phyloP scores from a whole-genome alignment of 2,797 vertebrate genomes.

The Cetoscarus ocellatus region DNA sequence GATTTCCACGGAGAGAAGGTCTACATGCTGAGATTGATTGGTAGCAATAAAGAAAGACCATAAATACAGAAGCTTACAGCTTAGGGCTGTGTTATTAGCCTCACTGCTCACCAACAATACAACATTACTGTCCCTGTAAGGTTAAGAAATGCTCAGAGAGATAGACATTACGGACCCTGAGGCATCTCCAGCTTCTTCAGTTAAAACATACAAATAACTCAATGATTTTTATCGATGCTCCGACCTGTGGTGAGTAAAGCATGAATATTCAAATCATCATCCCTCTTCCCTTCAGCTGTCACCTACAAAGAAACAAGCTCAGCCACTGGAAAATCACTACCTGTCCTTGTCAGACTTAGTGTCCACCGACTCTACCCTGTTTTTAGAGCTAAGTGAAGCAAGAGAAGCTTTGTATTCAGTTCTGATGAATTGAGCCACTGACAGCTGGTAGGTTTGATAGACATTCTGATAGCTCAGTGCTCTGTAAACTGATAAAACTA shows the following conservation, averaged over 20 bases:
- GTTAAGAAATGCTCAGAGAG: slow-evolving; percentile 1
- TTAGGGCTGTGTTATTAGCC: slow-evolving; percentile 20
- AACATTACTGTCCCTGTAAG: slow-evolving; percentile 13
- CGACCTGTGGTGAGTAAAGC: slow-evolving; percentile 42
- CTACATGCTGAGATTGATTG: slow-evolving; percentile 61
- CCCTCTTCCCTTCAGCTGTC: slow-evolving; percentile 40
- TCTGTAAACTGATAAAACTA: not conserved
- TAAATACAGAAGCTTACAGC: slow-evolving; percentile 61
- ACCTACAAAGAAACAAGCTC: slow-evolving; percentile 43
- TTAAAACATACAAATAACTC: not conserved
- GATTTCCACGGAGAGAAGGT: slow-evolving; percentile 73
- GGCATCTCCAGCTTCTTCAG: slow-evolving; percentile 7
- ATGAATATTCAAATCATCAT: slow-evolving; percentile 57
- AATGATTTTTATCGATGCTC: slow-evolving; percentile 26
- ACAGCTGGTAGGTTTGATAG: slow-evolving; percentile 1
- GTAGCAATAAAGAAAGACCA: slow-evolving; percentile 55
- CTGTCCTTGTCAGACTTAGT: slow-evolving; percentile 54
- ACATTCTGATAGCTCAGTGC: slow-evolving; percentile 3
- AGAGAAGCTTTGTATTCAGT: slow-evolving; percentile 17
- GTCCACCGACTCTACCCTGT: slow-evolving; percentile 9
- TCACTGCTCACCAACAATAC: slow-evolving; percentile 17
- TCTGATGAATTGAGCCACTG: slow-evolving; percentile 19
- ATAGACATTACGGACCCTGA: slow-evolving; percentile 4
- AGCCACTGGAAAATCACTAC: slow-evolving; percentile 66
- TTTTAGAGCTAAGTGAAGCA: slow-evolving; percentile 19